Evolutionary conservation across 2,888 invertebrate genomes (phyloP).

Genomic region (Melinopterus prodromus): DNA sequence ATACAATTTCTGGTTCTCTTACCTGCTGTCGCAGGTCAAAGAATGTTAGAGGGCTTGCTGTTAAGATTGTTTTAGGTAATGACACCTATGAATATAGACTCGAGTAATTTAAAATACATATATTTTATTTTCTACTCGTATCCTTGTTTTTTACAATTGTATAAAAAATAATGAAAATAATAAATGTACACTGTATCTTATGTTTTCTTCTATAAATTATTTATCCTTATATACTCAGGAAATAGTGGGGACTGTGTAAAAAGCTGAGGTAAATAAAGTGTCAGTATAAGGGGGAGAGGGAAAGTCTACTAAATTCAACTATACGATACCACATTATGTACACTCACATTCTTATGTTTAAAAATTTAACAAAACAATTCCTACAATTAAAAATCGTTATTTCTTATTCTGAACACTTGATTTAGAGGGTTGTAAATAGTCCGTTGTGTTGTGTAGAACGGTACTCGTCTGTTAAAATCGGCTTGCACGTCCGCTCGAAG

Average conservation of each 20-base stretch:
- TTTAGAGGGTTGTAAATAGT: conserved; percentile 63
- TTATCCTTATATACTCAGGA: conserved; percentile 26
- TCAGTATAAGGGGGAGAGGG: conserved; percentile 19
- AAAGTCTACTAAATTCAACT: conserved; percentile 38
- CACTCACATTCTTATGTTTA: conserved; percentile 6
- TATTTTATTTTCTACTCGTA: conserved; percentile 43
- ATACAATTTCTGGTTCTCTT: conserved; percentile 72
- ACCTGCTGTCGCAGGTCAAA: conserved; percentile 76
- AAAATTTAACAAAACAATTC: conserved; percentile 21
- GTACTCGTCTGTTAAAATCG: conserved; percentile 56
- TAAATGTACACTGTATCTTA: conserved; percentile 29
- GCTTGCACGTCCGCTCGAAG: conserved; percentile 81
- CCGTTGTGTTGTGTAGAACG: conserved; percentile 55
- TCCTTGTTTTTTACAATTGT: conserved; percentile 42
- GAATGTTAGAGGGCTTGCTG: conserved; percentile 77
- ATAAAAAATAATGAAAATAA: conserved; percentile 34
- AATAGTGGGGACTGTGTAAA: not conserved
- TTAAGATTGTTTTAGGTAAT: conserved; percentile 72
- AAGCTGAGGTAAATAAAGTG: not conserved
- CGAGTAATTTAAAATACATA: conserved; percentile 61
- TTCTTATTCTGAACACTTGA: conserved; percentile 64
- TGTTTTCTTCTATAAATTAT: conserved; percentile 10
- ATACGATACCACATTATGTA: conserved; percentile 35
- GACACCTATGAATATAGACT: conserved; percentile 70
- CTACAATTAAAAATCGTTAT: conserved; percentile 52